These are phyloP conservation scores for Lydus trimaculatus DNA, from an alignment of 2,888 invertebrate genomes.

Conservation along the genomic window DNA sequence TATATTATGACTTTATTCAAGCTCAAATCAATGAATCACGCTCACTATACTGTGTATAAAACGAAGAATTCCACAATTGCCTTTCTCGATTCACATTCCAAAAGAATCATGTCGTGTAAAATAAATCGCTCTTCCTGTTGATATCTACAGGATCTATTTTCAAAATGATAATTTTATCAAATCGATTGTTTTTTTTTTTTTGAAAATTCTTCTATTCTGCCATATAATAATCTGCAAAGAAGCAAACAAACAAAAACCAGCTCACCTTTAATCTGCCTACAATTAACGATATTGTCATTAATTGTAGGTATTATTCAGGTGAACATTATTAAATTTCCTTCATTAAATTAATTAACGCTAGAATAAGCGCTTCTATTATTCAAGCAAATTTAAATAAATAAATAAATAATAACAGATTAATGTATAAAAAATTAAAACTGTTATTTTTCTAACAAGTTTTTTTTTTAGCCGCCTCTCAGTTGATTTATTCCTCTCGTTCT, in stretches of 20 bases:
- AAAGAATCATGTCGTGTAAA: not conserved
- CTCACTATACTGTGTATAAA: too few species aligned
- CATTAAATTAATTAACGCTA: not conserved
- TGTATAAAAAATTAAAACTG: not conserved
- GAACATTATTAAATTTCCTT: not conserved
- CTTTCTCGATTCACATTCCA: not conserved
- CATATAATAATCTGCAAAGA: not conserved
- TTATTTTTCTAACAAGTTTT: not conserved
- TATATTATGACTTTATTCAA: slow-evolving; percentile 15
- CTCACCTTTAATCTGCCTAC: not conserved
- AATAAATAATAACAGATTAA: not conserved
- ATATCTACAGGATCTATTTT: not conserved
- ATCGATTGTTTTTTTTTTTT: not conserved
- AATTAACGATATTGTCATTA: not conserved
- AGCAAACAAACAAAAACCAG: not conserved
- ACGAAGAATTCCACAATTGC: not conserved
- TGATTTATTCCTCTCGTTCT: not conserved
- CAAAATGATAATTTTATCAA: not conserved
- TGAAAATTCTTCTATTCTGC: not conserved
- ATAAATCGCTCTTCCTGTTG: not conserved
- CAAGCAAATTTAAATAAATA: not conserved
- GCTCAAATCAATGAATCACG: slow-evolving; percentile 6
- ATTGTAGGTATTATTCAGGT: not conserved
- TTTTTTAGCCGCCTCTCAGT: not conserved
- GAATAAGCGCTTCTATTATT: not conserved